Evolutionary conservation across 2,888 invertebrate genomes (phyloP).

Genomic region (Protodeltote pygarga): DNA sequence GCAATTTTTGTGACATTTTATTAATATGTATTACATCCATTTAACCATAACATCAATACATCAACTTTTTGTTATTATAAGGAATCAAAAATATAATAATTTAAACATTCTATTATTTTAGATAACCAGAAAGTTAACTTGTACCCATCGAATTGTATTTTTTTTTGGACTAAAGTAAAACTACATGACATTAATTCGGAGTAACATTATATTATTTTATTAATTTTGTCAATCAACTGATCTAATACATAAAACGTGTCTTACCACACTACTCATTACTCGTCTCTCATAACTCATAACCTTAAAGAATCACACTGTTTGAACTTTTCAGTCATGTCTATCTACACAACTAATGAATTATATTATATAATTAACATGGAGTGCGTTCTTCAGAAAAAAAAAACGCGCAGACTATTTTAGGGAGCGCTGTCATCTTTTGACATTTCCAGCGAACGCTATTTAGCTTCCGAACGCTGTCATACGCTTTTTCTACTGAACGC

Average conservation of each 20-base stretch:
- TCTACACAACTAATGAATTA: constrained; percentile 49
- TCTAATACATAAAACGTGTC: constrained; percentile 46
- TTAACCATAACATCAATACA: constrained; percentile 52
- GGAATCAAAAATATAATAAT: constrained; percentile 55
- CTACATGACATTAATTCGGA: constrained; percentile 23
- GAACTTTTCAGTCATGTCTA: constrained; percentile 69
- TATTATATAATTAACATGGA: constrained; percentile 48
- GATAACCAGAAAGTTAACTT: constrained; percentile 41
- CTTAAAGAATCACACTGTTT: constrained; percentile 65
- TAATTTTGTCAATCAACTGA: constrained; percentile 33
- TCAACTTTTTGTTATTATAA: constrained; percentile 42
- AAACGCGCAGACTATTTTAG: no score
- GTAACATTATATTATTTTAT: constrained; percentile 21
- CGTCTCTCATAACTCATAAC: constrained; percentile 47
- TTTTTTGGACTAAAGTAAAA: constrained; percentile 20
- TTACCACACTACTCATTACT: constrained; percentile 59
- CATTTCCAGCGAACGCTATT: no score
- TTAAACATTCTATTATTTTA: constrained; percentile 28
- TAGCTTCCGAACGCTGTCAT: no score
- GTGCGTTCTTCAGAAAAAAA: no score
- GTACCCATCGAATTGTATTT: constrained; percentile 49
- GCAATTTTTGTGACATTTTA: constrained; percentile 41
- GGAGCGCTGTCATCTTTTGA: no score
- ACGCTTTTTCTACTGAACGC: no score
- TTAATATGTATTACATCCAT: constrained; percentile 52